Base-by-base conservation (phyloP, 2,113 vertebrate genomes). In the Channa argus region DNA sequence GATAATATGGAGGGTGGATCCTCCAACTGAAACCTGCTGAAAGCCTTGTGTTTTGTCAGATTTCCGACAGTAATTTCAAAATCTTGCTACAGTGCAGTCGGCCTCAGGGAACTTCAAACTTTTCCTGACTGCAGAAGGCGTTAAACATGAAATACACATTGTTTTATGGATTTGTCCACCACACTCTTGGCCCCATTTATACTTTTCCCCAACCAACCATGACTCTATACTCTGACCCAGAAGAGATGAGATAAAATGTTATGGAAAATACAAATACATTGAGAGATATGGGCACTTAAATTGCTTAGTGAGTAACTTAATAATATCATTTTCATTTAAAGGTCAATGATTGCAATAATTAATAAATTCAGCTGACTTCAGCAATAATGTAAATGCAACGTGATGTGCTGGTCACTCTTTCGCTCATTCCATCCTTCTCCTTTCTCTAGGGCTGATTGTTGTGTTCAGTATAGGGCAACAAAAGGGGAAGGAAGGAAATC, bases 401-500 rank as follows among this genome's bases (percentile, higher is more conserved):
- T 81, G 82, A 85, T 47, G 61, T 78, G 70, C 24, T 41, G 0
- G 4, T 60, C 59, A 56, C 49, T 61, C 8, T 5, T 3, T 54
- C 10, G 72, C 11, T 24, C 1, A 39, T 44, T 37, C 14, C 4
- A 2, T 33, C 7, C 49, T 34, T 8, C 49, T 8, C 51, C 37
- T 63, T 45, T 45, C 37, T 44, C 52, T 60, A 38, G 1, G 14
- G 14, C 24, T 63, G 8, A 50, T 15, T 11, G 37, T 37, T 7
- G n/a, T 53, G 34, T 44, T 38, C 37, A 61, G 47, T 37, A 3
- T 52, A 24, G 9, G 24, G 5, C 3, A 14, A 58, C 24, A 69
- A 86, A 81, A 71, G 39, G 37, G 74, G 86, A 88, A 86, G 86
- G 75, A 91, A 79, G 69, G 10, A 15, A 43, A 62, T 72, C 8